A percentile compares a stretch with the other conserved stretches of the same genome.
These are phyloP conservation scores for Megaceryle torquata DNA, from an alignment of 2,113 vertebrate species.

Conservation along the genomic window DNA sequence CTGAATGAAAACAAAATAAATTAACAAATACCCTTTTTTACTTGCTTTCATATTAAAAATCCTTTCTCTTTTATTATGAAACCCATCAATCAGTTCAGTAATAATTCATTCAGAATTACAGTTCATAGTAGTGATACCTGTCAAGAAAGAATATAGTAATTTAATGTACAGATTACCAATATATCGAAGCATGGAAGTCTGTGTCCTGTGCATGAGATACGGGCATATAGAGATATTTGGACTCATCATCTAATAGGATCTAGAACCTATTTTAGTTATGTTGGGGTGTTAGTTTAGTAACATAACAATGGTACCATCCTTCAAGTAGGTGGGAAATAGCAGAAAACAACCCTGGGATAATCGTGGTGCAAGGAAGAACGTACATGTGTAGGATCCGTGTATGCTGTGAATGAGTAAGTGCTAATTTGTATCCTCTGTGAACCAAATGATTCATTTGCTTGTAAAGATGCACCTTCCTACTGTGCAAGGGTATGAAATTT, in stretches of 20 bases:
- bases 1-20: not conserved
- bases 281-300: not conserved
- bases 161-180: not conserved
- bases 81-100: not conserved
- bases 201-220: not conserved
- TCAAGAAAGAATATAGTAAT: not conserved
- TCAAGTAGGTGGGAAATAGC: not conserved
- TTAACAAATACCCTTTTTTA: rapidly evolving
- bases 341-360: not conserved
- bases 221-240: not conserved
- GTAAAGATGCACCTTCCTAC: not conserved
- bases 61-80: not conserved
- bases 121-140: not conserved
- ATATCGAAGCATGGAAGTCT: not conserved
- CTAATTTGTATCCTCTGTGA: not conserved
- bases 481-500: not conserved
- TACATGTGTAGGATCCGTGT: rapidly evolving
- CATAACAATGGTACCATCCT: not conserved
- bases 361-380: rapidly evolving
- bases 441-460: not conserved
- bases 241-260: not conserved
- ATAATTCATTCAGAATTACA: not conserved
- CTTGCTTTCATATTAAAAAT: not conserved
- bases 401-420: not conserved
- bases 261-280: not conserved